Evolutionary conservation across 2,888 invertebrate genomes (phyloP).

Genomic region (Acronicta leporina): DNA sequence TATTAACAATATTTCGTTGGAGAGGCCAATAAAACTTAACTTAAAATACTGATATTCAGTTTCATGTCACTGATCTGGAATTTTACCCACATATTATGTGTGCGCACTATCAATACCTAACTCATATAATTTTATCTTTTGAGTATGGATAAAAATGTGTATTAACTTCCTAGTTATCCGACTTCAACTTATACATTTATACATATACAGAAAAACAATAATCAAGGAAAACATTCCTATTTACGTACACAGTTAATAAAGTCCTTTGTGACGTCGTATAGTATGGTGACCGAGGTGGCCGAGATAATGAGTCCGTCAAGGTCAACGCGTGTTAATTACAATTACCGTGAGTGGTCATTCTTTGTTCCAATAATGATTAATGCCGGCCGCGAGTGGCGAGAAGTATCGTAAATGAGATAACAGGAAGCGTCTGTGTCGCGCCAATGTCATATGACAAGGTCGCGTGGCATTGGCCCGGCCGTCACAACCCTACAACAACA

Average conservation of each 20-base stretch:
- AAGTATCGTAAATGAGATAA: conserved; percentile 85
- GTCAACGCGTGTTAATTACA: conserved; percentile 86
- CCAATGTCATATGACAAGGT: conserved; percentile 85
- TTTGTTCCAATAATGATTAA: conserved; percentile 89
- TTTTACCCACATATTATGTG: conserved; percentile 11
- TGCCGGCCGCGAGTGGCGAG: conserved; percentile 81
- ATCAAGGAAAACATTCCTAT: conserved; percentile 82
- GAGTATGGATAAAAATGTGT: conserved; percentile 32
- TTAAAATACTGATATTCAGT: no score
- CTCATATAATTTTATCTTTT: conserved; percentile 22
- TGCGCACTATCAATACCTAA: conserved; percentile 25
- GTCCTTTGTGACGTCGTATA: conserved; percentile 80
- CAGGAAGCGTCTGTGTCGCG: conserved; percentile 85
- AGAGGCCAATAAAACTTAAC: no score
- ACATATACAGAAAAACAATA: conserved; percentile 73
- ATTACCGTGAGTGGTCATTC: conserved; percentile 89
- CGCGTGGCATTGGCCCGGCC: conserved; percentile 56
- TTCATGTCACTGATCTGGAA: no score
- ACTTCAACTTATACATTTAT: conserved; percentile 60
- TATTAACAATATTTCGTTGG: no score
- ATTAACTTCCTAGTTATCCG: conserved; percentile 70
- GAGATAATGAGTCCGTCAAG: conserved; percentile 71
- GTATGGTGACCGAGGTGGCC: conserved; percentile 74
- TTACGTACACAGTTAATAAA: conserved; percentile 72
- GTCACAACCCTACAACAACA: conserved; percentile 31